Conservation (phyloP, 2,797 vertebrate genomes). For the Anguilla marmorata region DNA sequence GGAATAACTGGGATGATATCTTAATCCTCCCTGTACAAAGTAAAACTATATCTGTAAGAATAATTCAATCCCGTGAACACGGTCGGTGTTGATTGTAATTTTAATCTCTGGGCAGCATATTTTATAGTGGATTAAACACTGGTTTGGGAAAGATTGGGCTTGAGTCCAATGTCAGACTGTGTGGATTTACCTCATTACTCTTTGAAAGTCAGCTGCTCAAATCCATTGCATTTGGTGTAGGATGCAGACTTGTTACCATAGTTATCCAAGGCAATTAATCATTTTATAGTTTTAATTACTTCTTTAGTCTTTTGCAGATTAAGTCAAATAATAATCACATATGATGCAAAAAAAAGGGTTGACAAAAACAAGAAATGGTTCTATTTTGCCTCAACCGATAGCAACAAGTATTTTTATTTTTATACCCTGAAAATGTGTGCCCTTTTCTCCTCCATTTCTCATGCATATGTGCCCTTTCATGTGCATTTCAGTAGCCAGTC, state of each 20-base stretch:
- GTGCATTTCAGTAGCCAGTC: background rate
- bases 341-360: background rate
- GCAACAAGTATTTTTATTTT: background rate
- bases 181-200: background rate
- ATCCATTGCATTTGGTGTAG: background rate
- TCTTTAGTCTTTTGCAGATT: background rate
- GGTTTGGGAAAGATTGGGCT: too few species aligned
- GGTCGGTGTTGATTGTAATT: too few species aligned
- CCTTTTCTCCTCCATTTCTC: background rate
- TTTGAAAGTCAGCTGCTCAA: background rate
- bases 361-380: background rate
- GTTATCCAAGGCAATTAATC: background rate
- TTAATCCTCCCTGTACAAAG: too few species aligned
- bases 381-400: background rate
- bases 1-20: too few species aligned
- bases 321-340: background rate
- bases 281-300: background rate
- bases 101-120: too few species aligned
- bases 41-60: too few species aligned
- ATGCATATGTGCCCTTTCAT: background rate
- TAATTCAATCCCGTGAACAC: too few species aligned
- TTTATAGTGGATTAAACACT: too few species aligned
- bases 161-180: background rate
- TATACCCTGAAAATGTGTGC: background rate
- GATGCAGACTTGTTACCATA: background rate